phyloP scores from a whole-genome alignment of 1,140 invertebrate genomes.

The Neodiprion fabricii region DNA sequence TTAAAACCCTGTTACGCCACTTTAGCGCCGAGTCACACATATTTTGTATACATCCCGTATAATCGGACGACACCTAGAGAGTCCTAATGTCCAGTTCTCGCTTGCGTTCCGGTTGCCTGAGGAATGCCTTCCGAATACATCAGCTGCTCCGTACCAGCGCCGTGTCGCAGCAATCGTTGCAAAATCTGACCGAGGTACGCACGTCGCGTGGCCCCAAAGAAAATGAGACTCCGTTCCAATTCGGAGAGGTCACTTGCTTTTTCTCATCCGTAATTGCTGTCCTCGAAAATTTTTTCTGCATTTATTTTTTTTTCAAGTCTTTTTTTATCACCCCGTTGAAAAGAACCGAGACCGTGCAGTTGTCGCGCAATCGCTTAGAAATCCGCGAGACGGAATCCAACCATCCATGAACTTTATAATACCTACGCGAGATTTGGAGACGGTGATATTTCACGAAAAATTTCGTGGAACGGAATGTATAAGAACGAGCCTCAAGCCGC shows the following conservation, averaged over 20 bases:
- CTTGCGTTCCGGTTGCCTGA: not conserved
- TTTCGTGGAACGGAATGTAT: no score
- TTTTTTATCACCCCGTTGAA: no score
- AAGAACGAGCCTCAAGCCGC: no score
- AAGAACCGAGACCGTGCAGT: no score
- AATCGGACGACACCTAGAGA: not conserved
- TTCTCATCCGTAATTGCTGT: no score
- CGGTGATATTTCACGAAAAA: no score
- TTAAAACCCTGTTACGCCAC: slow-evolving; percentile 2
- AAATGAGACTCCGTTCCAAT: not conserved
- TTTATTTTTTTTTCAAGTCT: no score
- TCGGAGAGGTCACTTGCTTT: not conserved
- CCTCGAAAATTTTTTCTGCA: no score
- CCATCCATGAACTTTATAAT: no score
- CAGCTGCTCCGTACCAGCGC: not conserved
- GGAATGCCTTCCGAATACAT: not conserved
- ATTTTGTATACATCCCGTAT: not conserved
- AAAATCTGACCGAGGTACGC: not conserved
- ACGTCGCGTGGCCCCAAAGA: not conserved
- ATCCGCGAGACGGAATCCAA: no score
- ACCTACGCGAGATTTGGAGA: no score
- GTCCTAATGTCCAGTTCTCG: not conserved
- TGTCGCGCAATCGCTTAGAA: no score
- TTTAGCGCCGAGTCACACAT: slow-evolving; percentile 1
- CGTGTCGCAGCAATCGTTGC: not conserved